Evolutionary conservation across 2,888 invertebrate genomes (phyloP), one percentile per base, ranked within the genome.

Genomic region (Crematogaster levior): DNA sequence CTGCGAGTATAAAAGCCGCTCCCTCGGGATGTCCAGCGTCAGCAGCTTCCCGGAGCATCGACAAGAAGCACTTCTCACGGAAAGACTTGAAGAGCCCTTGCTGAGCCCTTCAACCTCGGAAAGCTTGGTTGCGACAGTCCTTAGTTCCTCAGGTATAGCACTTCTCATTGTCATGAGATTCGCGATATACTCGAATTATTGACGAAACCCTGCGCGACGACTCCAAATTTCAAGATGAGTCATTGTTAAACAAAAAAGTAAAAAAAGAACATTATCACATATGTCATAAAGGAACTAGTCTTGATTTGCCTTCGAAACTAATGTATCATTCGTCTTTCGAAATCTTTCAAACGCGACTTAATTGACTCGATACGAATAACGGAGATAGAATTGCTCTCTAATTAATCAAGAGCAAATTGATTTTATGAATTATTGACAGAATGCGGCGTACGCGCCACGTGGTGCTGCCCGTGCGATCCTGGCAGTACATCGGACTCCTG

Each of bases 381-480:
- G 37, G 61, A 3, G 7, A 6, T n/a, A 73, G 12, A 40, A 56
- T 37, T 18, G n/a, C 12, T 58, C 4, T 58, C 4, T 40, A 58
- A 9, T 60, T 30, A 58, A 37, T 73, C 24, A 40, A 9, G 10
- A 46, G 15, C 12, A 9, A 51, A n/a, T n/a, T n/a, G n/a, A n/a
- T n/a, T n/a, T n/a, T n/a, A n/a, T n/a, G n/a, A n/a, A 21, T 43
- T 43, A 46, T 58, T 68, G 37, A 5, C 37, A 91, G 84, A 21
- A 94, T 94, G 94, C 83, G 93, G 65, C 91, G 93, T 82, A 93
- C 92, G 5, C 89, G 93, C 34, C 91, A 93, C 90, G 89, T 93
- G 9, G 92, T 92, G 9, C 83, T 94, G 82, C 94, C 94, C 9
- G 93, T 94, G 6, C 89, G 89, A 79, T 93, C 94, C 4, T 94